A percentile compares a stretch with the other conserved stretches of the same genome.
phyloP scores from a whole-genome alignment of 2,888 invertebrate genomes.

The Heterodera filipjevi region DNA sequence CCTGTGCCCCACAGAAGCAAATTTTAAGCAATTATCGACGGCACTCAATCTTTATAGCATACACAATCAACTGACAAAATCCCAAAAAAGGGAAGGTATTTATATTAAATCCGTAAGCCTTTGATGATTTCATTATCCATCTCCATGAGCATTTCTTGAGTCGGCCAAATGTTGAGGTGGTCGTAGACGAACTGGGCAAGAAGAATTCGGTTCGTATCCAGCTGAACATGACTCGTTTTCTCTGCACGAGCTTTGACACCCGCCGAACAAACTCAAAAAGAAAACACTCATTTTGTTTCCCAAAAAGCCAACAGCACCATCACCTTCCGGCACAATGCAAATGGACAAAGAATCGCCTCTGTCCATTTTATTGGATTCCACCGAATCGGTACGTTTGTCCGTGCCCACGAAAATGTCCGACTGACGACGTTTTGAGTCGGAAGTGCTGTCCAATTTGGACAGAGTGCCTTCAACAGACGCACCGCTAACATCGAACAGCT shows the following conservation, averaged over 20 bases:
- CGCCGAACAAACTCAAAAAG: slow-evolving; percentile 7
- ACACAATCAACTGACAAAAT: no score
- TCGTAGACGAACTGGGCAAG: slow-evolving; percentile 25
- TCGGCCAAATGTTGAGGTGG: slow-evolving; percentile 14
- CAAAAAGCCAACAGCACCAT: background rate
- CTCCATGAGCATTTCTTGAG: slow-evolving; percentile 8
- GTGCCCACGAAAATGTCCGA: background rate
- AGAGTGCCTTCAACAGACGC: slow-evolving; percentile 3
- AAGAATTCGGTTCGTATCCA: slow-evolving; percentile 23
- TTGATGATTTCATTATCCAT: background rate
- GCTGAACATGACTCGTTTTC: slow-evolving; percentile 15
- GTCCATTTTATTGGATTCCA: slow-evolving; percentile 1
- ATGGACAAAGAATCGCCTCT: background rate
- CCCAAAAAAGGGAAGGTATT: no score
- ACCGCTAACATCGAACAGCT: slow-evolving; percentile 23
- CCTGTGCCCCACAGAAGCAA: no score
- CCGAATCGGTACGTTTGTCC: slow-evolving; percentile 9
- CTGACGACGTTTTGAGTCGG: slow-evolving; percentile 10
- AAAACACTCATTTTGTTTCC: background rate
- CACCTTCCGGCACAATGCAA: background rate
- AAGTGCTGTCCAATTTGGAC: background rate
- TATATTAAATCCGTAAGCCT: background rate
- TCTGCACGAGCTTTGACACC: slow-evolving; percentile 18
- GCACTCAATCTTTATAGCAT: no score
- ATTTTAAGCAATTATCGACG: no score